Evolutionary conservation across 1,140 invertebrate genomes (phyloP).

Genomic region (Pseudomyrmex flavicornis): DNA sequence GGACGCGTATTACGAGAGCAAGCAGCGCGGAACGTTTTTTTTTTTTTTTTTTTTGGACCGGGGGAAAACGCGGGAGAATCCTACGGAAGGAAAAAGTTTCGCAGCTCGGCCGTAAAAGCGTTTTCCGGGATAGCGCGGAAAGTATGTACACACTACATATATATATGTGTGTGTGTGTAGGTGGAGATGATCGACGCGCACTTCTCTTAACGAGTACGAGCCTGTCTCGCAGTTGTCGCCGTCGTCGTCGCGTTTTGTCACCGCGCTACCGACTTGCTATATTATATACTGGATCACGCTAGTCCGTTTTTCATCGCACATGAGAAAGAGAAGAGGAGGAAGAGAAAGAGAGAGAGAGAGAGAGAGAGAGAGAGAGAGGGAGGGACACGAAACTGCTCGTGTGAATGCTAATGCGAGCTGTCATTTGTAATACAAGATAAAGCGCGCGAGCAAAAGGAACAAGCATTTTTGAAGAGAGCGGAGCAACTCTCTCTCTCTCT

Average conservation of each 20-base stretch:
- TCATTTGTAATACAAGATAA: slow-evolving; percentile 16
- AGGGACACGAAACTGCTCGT: neutral
- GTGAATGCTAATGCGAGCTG: slow-evolving; percentile 11
- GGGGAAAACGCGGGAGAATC: neutral
- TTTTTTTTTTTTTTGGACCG: slow-evolving; percentile 26
- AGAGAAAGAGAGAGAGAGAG: neutral
- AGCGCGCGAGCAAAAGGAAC: neutral
- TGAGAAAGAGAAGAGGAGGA: too few species aligned
- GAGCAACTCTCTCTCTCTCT: neutral
- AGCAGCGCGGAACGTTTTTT: neutral
- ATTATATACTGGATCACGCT: neutral
- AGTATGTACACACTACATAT: too few species aligned
- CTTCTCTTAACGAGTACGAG: slow-evolving; percentile 32
- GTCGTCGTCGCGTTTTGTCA: slow-evolving; percentile 5
- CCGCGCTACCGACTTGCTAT: neutral
- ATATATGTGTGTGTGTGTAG: neutral
- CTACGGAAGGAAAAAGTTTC: slow-evolving; percentile 33
- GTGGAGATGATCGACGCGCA: slow-evolving; percentile 13
- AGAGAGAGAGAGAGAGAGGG: too few species aligned
- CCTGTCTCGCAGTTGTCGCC: slow-evolving; percentile 9
- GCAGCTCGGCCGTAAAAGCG: slow-evolving; percentile 11
- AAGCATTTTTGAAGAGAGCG: neutral
- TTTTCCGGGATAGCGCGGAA: neutral
- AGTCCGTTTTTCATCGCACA: neutral
- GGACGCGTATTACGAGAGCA: slow-evolving; percentile 59